These are phyloP conservation scores for Brachionus koreanus DNA, from an alignment of 1,140 invertebrate species.

Conservation along the genomic window DNA sequence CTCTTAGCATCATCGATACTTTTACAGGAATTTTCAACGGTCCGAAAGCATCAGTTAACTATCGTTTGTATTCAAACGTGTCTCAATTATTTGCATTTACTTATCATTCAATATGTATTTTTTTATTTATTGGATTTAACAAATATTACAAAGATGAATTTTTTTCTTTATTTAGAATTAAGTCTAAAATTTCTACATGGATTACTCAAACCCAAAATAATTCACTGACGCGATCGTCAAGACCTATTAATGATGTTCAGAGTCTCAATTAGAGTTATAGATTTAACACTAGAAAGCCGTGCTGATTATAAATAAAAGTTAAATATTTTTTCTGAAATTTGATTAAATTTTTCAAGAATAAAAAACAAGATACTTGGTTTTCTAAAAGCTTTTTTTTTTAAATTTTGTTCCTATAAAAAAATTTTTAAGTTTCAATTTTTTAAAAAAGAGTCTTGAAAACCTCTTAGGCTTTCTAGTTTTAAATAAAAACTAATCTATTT, in stretches of 20 bases:
- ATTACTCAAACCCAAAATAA: not conserved
- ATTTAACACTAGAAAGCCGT: too few relatives aligned
- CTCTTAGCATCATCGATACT: not conserved
- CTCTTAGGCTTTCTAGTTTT: too few relatives aligned
- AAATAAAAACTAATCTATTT: too few relatives aligned
- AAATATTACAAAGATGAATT: not conserved
- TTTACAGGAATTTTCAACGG: not conserved
- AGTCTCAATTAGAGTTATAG: not conserved
- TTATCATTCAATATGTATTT: conserved; percentile 9
- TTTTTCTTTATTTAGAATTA: not conserved
- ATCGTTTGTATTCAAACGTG: not conserved
- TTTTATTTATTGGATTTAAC: conserved; percentile 9
- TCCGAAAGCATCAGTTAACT: not conserved
- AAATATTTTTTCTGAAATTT: too few relatives aligned
- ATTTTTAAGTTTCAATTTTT: too few relatives aligned
- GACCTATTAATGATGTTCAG: not conserved
- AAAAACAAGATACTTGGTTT: too few relatives aligned
- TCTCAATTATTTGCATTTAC: conserved; percentile 25
- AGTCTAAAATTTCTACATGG: not conserved
- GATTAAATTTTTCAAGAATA: too few relatives aligned
- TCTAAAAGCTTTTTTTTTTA: too few relatives aligned
- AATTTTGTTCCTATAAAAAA: too few relatives aligned
- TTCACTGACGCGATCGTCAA: too few relatives aligned
- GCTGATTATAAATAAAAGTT: too few relatives aligned
- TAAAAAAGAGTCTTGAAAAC: too few relatives aligned